A percentile compares a stretch with the other conserved stretches of the same genome.
Evolutionary conservation across 2,888 invertebrate species (phyloP).

Genomic region (Pocota personata): DNA sequence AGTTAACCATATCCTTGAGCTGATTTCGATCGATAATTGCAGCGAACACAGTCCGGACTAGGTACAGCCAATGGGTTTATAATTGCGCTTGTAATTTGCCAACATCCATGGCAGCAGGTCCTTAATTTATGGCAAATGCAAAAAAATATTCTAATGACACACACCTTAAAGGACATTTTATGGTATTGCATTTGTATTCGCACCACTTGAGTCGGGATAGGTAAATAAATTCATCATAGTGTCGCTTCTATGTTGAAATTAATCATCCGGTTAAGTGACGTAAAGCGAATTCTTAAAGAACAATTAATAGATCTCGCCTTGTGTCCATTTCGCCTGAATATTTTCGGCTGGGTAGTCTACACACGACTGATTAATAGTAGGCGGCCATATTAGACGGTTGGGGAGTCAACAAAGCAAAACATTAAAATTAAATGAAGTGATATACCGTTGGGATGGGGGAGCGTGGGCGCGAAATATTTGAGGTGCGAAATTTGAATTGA

Average conservation of each 20-base stretch:
- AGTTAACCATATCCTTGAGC: neutral
- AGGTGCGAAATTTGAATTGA: slow-evolving; percentile 60
- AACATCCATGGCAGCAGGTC: neutral
- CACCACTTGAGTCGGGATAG: neutral
- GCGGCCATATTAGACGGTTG: slow-evolving; percentile 10
- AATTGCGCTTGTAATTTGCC: slow-evolving; percentile 29
- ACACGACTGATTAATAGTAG: slow-evolving; percentile 2
- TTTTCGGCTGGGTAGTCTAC: neutral
- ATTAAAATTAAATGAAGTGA: slow-evolving; percentile 54
- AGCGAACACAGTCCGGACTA: neutral
- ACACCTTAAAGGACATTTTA: neutral
- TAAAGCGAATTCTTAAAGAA: slow-evolving; percentile 17
- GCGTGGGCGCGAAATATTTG: slow-evolving; percentile 45
- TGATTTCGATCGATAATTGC: slow-evolving; percentile 28
- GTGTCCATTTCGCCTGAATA: slow-evolving; percentile 38
- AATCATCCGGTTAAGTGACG: slow-evolving; percentile 38
- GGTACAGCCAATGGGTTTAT: neutral
- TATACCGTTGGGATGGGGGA: slow-evolving; percentile 15
- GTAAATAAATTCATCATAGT: slow-evolving; percentile 28
- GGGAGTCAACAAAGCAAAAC: slow-evolving; percentile 25
- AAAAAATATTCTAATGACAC: neutral
- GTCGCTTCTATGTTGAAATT: slow-evolving; percentile 26
- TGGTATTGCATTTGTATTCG: slow-evolving; percentile 7
- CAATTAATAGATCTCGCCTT: slow-evolving; percentile 59
- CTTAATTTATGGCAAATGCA: slow-evolving; percentile 6